A percentile compares a stretch with the other conserved stretches of the same genome.
Evolutionary conservation across 2,888 invertebrate genomes (phyloP).

Genomic region (Caenorhabditis becei): DNA sequence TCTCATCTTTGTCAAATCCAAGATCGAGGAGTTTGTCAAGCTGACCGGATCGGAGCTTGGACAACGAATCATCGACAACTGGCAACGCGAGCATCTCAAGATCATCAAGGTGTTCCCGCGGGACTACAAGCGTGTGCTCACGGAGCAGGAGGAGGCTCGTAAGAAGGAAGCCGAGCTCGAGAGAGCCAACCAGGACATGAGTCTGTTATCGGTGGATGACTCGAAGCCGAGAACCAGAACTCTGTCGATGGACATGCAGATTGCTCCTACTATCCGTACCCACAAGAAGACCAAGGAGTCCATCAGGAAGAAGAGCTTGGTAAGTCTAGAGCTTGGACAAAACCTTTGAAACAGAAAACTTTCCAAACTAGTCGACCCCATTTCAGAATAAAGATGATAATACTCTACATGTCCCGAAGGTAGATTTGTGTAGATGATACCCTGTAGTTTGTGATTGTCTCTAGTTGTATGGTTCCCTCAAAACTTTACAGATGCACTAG

Average conservation of each 20-base stretch:
- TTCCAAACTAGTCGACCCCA: not conserved
- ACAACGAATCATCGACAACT: conserved; percentile 87
- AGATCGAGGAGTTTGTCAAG: conserved; percentile 90
- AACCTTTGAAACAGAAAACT: conserved; percentile 3
- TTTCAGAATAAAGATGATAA: conserved; percentile 45
- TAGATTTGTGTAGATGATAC: conserved; percentile 52
- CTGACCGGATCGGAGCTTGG: conserved; percentile 92
- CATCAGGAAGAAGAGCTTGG: conserved; percentile 63
- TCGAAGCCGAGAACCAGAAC: conserved; percentile 62
- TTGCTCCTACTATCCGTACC: conserved; percentile 68
- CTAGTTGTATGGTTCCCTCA: conserved; percentile 28
- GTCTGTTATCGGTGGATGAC: conserved; percentile 49
- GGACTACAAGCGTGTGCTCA: conserved; percentile 94
- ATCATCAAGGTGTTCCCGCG: conserved; percentile 98
- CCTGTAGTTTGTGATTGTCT: conserved; percentile 57
- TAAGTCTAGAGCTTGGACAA: conserved; percentile 23
- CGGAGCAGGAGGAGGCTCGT: conserved; percentile 84
- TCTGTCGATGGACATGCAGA: conserved; percentile 81
- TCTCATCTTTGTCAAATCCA: conserved; percentile 87
- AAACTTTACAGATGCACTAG: not conserved
- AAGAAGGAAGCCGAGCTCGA: conserved; percentile 84
- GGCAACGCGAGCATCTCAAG: conserved; percentile 88
- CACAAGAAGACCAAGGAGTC: conserved; percentile 59
- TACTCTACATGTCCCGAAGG: conserved; percentile 60
- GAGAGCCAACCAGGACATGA: conserved; percentile 83